These are phyloP conservation scores for Dromius quadrimaculatus DNA, from an alignment of 2,888 invertebrate genomes.

Conservation along the genomic window DNA sequence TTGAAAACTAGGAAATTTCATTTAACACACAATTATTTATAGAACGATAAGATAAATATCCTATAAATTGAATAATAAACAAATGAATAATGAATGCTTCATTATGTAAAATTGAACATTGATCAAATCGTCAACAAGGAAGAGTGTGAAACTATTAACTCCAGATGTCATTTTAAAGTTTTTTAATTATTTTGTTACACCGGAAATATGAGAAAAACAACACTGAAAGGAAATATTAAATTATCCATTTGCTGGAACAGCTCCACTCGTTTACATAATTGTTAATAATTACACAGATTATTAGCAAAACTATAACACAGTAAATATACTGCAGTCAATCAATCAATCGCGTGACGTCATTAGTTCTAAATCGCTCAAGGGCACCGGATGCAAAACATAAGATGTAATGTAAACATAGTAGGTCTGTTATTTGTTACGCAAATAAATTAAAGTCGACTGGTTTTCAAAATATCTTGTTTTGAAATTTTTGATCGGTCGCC, in stretches of 20 bases:
- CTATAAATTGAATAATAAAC: slow-evolving; percentile 2
- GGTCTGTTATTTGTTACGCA: no score
- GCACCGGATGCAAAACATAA: slow-evolving; percentile 4
- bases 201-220: no score
- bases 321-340: background rate
- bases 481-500: no score
- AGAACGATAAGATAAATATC: background rate
- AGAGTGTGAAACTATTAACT: no score
- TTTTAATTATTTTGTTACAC: no score
- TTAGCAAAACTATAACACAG: background rate
- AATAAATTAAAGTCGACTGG: no score
- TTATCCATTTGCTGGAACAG: background rate
- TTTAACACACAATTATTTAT: slow-evolving; percentile 5
- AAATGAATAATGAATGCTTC: no score
- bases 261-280: background rate
- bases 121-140: no score
- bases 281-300: background rate
- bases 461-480: no score
- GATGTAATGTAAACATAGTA: background rate
- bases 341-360: slow-evolving; percentile 7
- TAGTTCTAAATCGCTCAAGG: slow-evolving; percentile 8
- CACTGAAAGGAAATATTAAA: slow-evolving; percentile 4
- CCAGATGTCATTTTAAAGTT: no score
- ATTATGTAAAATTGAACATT: no score
- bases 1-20: no score